Conservation (phyloP, 1,140 invertebrate species). For the Chymomyza costata region DNA sequence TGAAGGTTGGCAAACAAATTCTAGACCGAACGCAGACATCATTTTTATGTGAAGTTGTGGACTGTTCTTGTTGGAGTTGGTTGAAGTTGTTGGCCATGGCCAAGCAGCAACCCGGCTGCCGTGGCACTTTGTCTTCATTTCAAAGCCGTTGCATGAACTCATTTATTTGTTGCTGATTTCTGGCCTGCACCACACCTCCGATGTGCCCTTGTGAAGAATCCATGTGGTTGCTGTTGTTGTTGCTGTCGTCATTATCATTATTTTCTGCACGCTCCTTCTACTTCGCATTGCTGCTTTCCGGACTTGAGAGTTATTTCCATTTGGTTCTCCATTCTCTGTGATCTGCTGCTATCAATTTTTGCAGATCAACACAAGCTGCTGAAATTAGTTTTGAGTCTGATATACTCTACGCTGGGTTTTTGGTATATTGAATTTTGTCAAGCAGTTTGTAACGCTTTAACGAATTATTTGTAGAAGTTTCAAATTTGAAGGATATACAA, state of each 20-base stretch:
- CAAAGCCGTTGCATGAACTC: conserved; percentile 66
- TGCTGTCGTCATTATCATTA: conserved; percentile 65
- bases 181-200: conserved; percentile 60
- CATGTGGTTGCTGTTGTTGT: conserved; percentile 18
- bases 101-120: conserved; percentile 35
- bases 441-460: no score
- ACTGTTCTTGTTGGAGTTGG: no score
- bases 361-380: conserved; percentile 46
- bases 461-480: no score
- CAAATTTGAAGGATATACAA: no score
- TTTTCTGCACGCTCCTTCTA: conserved; percentile 33
- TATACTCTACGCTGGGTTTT: no score
- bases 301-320: conserved; percentile 58
- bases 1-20: conserved; percentile 27
- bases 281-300: neutral
- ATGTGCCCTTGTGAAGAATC: no score
- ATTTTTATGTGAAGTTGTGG: neutral
- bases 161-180: conserved; percentile 73
- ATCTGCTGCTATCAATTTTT: conserved; percentile 47
- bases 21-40: conserved; percentile 38
- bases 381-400: conserved; percentile 24
- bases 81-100: no score
- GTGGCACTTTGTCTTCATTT: conserved; percentile 73
- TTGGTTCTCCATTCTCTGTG: conserved; percentile 22
- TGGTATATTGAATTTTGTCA: no score